Conservation (phyloP, 2,113 vertebrate species). For the Antigone vipio region DNA sequence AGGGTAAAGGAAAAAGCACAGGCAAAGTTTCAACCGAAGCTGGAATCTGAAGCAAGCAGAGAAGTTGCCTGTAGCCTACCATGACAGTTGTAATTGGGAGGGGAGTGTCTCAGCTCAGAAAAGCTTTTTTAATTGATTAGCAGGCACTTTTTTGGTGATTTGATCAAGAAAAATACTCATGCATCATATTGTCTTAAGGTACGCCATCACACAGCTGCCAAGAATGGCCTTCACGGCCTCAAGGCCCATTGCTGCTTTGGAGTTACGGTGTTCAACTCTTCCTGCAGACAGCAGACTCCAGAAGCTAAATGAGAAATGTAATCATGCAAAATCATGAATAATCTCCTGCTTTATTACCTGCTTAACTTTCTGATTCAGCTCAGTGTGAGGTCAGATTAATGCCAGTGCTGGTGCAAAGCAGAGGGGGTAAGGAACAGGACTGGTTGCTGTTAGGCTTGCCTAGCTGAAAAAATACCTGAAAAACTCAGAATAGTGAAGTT, state of each 20-base stretch:
- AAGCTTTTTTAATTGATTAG: not conserved
- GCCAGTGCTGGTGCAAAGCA: not conserved
- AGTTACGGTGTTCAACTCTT: not conserved
- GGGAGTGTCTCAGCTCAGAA: not conserved
- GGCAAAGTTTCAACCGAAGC: not conserved
- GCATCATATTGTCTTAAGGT: not conserved
- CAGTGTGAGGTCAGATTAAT: not conserved
- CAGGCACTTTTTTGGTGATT: not conserved
- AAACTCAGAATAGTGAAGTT: constrained; percentile 89
- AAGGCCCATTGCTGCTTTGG: not conserved
- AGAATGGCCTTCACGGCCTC: not conserved
- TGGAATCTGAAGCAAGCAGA: not conserved
- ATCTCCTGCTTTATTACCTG: not conserved
- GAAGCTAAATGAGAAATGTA: not conserved
- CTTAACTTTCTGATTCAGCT: not conserved
- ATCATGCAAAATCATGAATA: not conserved
- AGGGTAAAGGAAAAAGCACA: not conserved
- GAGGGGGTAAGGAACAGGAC: not conserved
- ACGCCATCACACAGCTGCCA: not conserved
- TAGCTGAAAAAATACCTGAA: constrained; percentile 75
- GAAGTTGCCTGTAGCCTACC: not conserved
- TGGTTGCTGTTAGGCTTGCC: not conserved
- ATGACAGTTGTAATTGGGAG: not conserved
- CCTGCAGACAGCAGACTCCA: not conserved
- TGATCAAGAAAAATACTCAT: not conserved